A percentile compares a stretch with the other conserved stretches of the same genome.
phyloP scores from a whole-genome alignment of 2,113 vertebrate species.

The Calidris pugnax region DNA sequence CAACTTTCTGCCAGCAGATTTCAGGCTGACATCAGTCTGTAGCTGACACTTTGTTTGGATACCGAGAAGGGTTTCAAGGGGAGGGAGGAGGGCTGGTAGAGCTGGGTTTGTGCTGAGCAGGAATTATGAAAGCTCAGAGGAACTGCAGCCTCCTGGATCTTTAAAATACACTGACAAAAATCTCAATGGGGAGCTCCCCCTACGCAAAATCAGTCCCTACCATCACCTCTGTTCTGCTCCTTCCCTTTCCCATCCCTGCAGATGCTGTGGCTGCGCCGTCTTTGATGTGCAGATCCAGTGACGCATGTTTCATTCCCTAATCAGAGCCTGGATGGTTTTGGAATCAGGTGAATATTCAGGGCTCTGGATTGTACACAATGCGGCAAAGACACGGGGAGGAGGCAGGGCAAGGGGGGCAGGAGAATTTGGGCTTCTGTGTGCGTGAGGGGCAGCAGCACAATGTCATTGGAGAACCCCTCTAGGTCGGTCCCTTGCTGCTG shows the following conservation, averaged over 20 bases:
- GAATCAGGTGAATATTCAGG: neutral
- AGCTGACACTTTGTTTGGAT: slow-evolving; percentile 14
- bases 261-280: neutral
- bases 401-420: neutral
- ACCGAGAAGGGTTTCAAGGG: neutral
- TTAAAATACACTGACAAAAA: neutral
- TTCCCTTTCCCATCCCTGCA: neutral
- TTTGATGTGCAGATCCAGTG: slow-evolving; percentile 54
- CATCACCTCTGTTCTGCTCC: neutral
- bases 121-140: neutral
- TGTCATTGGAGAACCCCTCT: neutral
- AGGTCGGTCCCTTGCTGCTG: neutral
- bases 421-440: neutral
- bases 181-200: slow-evolving; percentile 31
- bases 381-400: fast-evolving
- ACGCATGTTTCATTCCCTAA: neutral
- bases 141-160: neutral
- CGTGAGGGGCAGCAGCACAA: neutral
- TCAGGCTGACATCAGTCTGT: neutral
- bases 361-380: neutral
- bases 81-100: neutral
- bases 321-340: neutral
- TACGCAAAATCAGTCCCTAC: neutral
- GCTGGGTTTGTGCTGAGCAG: neutral
- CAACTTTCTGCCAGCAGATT: neutral